Conservation (phyloP, 2,113 vertebrate genomes). For the Pygoscelis antarcticus region DNA sequence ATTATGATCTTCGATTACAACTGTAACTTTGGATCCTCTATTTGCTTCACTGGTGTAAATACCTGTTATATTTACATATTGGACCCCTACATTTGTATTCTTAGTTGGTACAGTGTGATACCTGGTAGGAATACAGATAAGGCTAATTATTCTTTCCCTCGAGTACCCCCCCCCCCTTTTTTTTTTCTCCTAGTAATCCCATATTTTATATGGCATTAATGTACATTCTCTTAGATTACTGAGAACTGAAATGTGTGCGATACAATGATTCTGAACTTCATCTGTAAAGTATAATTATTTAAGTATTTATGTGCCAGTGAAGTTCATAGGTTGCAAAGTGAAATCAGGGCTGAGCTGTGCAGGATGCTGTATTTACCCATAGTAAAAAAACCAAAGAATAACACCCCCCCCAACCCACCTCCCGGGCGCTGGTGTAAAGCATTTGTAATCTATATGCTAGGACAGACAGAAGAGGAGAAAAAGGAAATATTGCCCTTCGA, state of each 20-base stretch:
- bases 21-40: not conserved
- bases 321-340: not conserved
- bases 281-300: not conserved
- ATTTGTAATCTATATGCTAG: not conserved
- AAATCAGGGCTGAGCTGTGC: not conserved
- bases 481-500: not conserved
- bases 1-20: not conserved
- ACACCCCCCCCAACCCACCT: rapidly evolving
- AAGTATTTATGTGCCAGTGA: not conserved
- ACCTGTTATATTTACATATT: not conserved
- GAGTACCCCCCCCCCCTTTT: rapidly evolving
- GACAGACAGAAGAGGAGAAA: not conserved
- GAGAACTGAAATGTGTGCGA: not conserved
- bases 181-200: not conserved
- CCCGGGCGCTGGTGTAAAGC: not conserved
- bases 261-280: not conserved
- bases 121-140: not conserved
- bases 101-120: not conserved
- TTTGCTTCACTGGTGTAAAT: not conserved
- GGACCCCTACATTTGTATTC: not conserved
- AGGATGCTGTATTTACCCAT: not conserved
- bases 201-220: not conserved
- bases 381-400: not conserved
- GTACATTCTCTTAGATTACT: not conserved
- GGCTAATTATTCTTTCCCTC: not conserved